Percentiles rank a stretch among this genome's conserved stretches.
Conservation (phyloP, 2,113 vertebrate species). For the Pangasianodon gigas region DNA sequence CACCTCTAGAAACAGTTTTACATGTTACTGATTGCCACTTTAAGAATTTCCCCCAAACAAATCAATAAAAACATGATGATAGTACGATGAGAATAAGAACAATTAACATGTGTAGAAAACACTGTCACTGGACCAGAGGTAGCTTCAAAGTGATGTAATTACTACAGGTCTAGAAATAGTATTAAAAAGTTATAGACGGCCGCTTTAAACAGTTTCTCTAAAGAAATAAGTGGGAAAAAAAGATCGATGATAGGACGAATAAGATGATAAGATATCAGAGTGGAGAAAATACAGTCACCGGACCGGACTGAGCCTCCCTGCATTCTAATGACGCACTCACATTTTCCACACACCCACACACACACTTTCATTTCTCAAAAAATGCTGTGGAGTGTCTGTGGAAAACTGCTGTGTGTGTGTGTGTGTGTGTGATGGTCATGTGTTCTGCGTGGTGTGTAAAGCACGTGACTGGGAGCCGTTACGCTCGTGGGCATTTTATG, state of each 20-base stretch:
- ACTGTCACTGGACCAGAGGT: background rate
- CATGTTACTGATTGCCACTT: background rate
- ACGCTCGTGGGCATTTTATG: conserved; percentile 7
- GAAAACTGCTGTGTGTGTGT: conserved; percentile 5
- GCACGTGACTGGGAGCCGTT: conserved; percentile 33
- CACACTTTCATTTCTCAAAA: conserved; percentile 45
- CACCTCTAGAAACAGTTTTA: background rate
- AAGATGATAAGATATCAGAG: background rate
- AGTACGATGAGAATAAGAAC: too few relatives aligned
- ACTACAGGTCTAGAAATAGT: background rate
- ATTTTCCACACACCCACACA: conserved; percentile 35
- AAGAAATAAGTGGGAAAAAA: background rate
- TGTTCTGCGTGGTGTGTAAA: conserved; percentile 2
- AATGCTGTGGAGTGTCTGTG: conserved; percentile 12
- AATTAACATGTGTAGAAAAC: background rate
- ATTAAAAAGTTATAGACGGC: background rate
- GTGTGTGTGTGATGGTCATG: conserved; percentile 20
- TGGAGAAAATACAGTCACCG: background rate
- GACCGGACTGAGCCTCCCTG: background rate
- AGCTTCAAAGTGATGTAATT: background rate
- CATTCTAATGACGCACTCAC: background rate
- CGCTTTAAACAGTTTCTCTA: background rate
- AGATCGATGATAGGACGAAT: background rate
- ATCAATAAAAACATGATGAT: background rate
- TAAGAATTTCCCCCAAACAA: background rate